phyloP scores from a whole-genome alignment of 2,888 invertebrate genomes.

The Pyrrhosoma nymphula region DNA sequence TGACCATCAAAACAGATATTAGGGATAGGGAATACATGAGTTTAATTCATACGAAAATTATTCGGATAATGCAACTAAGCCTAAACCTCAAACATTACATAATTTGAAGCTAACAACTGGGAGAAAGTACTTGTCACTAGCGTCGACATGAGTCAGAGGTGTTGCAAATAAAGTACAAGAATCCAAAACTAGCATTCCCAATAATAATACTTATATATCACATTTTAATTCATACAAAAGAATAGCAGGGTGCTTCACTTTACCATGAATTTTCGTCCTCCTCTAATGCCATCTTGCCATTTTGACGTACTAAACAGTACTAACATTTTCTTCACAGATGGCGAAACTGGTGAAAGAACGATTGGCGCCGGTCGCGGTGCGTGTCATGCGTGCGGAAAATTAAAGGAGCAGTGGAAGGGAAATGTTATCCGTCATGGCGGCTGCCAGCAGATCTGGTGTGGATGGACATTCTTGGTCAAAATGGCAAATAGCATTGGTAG shows the following conservation, averaged over 20 bases:
- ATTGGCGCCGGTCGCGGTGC: constrained; percentile 1
- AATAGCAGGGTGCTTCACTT: constrained; percentile 72
- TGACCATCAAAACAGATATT: background rate
- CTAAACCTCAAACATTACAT: background rate
- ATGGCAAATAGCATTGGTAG: constrained; percentile 92
- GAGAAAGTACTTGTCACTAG: background rate
- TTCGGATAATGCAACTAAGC: background rate
- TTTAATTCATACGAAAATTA: background rate
- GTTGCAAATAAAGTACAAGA: background rate
- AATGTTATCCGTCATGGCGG: constrained; percentile 63
- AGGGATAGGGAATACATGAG: background rate
- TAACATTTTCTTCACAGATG: constrained; percentile 23
- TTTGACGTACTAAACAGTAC: constrained; percentile 33
- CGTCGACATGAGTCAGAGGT: background rate
- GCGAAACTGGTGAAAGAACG: constrained; percentile 17
- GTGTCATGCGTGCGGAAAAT: constrained; percentile 14
- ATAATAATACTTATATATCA: background rate
- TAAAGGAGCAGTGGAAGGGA: background rate
- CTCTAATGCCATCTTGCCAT: constrained; percentile 81
- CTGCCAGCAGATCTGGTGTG: constrained; percentile 59
- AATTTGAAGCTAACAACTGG: background rate
- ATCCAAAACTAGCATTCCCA: background rate
- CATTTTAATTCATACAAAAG: background rate
- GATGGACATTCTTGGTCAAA: constrained; percentile 77
- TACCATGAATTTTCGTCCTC: constrained; percentile 84